Base-by-base conservation (phyloP, 2,888 invertebrate genomes). In the Doris montereyensis region DNA sequence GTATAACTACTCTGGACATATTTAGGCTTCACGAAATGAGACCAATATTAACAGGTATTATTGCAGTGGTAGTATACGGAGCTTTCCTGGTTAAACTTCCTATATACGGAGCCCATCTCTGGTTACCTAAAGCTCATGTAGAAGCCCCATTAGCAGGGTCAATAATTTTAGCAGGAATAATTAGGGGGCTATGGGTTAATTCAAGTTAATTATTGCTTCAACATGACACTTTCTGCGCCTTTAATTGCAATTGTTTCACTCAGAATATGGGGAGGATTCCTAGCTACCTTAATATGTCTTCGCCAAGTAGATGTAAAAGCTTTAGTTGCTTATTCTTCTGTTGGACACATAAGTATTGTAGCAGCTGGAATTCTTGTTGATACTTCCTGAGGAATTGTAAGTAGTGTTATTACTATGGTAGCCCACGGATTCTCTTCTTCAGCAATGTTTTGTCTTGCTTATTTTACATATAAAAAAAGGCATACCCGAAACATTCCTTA, bases 271-370 rank as follows among this genome's bases (percentile, higher is more conserved):
- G 87, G 87, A 0, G 87, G 83, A 2, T 24, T 87, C 26, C 32
- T 93, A 90, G 92, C 94, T 84, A 94, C 94, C 34, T 92, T 95
- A 87, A 92, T 94, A 84, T 95, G 94, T 94, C 92, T 95, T 90
- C 93, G 93, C 83, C 94, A 95, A 89, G 92, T 93, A 76, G 95
- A 95, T 93, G 92, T 95, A 91, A 95, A 95, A 86, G 92, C 94
- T 83, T 93, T 95, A 92, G 94, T 95, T 93, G 95, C 95, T 90
- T 95, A 95, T 93, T 95, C 94, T 84, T 95, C 95, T 57, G 94
- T 95, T 0, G 93, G 93, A 84, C 95, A 95, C 93, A 95, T 95
- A 92, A 93, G 94, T 8, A 86, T 95, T 87, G 93, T 94, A 28
- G 92, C 95, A 26, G 82, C 82, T 8, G 87, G 88, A 0, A 10